A percentile compares a stretch with the other conserved stretches of the same genome.
Evolutionary conservation across 1,140 invertebrate species (phyloP).

Genomic region (Euwallacea similis): DNA sequence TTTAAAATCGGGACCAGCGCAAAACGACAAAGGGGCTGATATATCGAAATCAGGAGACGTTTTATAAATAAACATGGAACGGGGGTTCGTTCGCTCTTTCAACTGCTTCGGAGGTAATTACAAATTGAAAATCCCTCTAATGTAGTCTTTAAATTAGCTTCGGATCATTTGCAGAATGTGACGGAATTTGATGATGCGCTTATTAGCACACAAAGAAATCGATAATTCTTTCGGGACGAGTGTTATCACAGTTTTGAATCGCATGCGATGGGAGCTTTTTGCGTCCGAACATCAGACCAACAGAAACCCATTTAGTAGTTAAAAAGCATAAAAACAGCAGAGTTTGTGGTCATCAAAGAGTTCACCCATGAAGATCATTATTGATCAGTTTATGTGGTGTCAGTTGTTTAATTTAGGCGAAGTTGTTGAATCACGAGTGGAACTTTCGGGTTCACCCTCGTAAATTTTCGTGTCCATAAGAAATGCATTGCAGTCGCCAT

Average conservation of each 20-base stretch:
- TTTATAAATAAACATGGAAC: slow-evolving; percentile 39
- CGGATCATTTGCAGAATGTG: slow-evolving; percentile 36
- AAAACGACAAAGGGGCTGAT: slow-evolving; percentile 40
- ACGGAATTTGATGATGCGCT: slow-evolving; percentile 30
- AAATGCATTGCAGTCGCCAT: too few relatives aligned
- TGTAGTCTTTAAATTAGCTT: slow-evolving; percentile 38
- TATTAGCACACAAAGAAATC: slow-evolving; percentile 34
- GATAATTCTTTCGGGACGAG: background rate
- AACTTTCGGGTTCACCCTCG: too few relatives aligned
- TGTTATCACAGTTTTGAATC: background rate
- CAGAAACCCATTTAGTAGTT: too few relatives aligned
- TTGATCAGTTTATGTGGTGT: too few relatives aligned
- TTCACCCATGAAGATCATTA: too few relatives aligned
- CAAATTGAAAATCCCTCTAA: slow-evolving; percentile 37
- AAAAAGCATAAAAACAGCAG: too few relatives aligned
- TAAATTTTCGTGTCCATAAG: too few relatives aligned
- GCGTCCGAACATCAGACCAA: too few relatives aligned
- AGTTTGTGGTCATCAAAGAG: too few relatives aligned
- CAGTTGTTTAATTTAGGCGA: too few relatives aligned
- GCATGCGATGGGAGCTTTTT: too few relatives aligned
- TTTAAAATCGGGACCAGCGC: slow-evolving; percentile 46
- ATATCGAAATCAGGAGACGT: slow-evolving; percentile 36
- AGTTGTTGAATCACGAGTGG: too few relatives aligned
- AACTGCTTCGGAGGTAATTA: slow-evolving; percentile 24
- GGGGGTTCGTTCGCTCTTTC: slow-evolving; percentile 9